These are phyloP conservation scores for Pachyramphus minor DNA, from an alignment of 2,113 vertebrate species.

Conservation along the genomic window DNA sequence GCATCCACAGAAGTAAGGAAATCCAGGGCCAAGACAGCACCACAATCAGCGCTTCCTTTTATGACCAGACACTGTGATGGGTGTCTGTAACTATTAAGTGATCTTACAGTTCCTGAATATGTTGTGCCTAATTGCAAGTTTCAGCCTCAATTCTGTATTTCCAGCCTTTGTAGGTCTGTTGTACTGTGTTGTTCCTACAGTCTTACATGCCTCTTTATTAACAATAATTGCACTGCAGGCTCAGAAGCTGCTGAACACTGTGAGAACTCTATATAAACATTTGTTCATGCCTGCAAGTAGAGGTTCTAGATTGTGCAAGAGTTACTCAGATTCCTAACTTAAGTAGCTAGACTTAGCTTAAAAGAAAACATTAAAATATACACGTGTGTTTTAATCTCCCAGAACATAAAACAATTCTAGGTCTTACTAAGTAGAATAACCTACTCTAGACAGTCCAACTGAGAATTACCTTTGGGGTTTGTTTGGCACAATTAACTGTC, in stretches of 20 bases:
- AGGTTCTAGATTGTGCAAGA: neutral
- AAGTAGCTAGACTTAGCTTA: neutral
- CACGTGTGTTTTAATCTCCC: neutral
- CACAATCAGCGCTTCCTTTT: constrained; percentile 52
- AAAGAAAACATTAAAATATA: neutral
- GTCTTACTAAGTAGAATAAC: neutral
- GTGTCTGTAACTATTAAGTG: constrained; percentile 58
- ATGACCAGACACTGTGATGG: constrained; percentile 61
- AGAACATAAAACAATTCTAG: neutral
- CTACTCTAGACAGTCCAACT: neutral
- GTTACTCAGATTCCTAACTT: neutral
- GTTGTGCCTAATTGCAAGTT: constrained; percentile 45
- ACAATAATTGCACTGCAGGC: constrained; percentile 61
- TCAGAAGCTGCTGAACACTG: constrained; percentile 68
- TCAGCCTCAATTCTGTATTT: constrained; percentile 26
- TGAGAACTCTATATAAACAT: constrained; percentile 58
- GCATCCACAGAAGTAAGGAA: constrained; percentile 31
- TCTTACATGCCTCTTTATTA: constrained; percentile 35
- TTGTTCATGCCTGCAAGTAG: neutral
- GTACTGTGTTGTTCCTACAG: neutral
- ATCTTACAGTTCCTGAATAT: constrained; percentile 39
- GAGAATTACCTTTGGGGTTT: fast-evolving
- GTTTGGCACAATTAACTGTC: neutral
- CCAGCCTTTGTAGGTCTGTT: constrained; percentile 16
- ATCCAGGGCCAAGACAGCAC: constrained; percentile 37